These are phyloP conservation scores for Acipenser transmontanus DNA, from an alignment of 2,797 vertebrate genomes.

Conservation along the genomic window DNA sequence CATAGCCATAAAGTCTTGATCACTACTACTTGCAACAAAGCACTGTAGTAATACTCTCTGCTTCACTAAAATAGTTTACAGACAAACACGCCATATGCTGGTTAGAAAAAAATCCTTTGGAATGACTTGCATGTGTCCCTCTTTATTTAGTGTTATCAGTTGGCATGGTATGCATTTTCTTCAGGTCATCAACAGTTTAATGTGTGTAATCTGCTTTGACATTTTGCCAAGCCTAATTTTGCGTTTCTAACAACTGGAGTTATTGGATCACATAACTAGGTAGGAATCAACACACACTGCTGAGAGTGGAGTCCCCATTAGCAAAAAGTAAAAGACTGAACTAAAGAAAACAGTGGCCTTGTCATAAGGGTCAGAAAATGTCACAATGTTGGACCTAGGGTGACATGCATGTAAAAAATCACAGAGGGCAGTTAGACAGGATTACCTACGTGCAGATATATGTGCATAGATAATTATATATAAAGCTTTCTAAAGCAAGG, in stretches of 20 bases:
- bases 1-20: too few relatives aligned
- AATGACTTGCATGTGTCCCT: too few relatives aligned
- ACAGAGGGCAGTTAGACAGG: not conserved
- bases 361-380: not conserved
- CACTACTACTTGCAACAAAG: too few relatives aligned
- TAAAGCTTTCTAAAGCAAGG: too few relatives aligned
- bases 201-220: not conserved
- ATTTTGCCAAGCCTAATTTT: not conserved
- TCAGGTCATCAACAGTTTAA: not conserved
- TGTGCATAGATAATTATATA: not conserved
- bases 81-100: too few relatives aligned
- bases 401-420: not conserved
- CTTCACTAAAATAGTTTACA: too few relatives aligned
- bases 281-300: not conserved
- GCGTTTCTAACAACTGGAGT: not conserved
- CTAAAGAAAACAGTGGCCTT: not conserved
- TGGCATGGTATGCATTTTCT: not conserved
- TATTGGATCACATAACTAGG: not conserved
- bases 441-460: not conserved
- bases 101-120: too few relatives aligned
- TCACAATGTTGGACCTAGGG: not conserved
- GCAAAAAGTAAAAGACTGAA: not conserved
- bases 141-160: not conserved
- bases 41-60: too few relatives aligned
- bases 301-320: not conserved